A percentile compares a stretch with the other conserved stretches of the same genome.
Evolutionary conservation across 2,113 vertebrate genomes (phyloP).

Genomic region (Mobula hypostoma): DNA sequence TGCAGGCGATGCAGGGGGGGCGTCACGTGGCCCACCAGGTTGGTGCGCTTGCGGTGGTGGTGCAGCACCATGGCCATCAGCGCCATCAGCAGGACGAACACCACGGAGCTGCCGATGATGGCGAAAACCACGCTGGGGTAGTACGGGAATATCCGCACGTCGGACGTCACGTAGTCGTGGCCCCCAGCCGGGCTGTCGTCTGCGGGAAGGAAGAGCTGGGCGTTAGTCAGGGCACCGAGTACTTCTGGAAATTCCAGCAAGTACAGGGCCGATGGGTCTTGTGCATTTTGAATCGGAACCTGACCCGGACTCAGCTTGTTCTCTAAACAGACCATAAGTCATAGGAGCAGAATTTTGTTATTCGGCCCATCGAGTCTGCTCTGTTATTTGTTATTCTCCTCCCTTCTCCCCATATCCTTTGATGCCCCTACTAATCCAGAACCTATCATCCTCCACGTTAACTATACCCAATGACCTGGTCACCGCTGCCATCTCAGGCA

Average conservation of each 20-base stretch:
- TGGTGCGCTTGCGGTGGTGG: conserved; percentile 87
- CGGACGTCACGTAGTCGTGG: conserved; percentile 82
- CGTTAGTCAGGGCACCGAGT: neutral
- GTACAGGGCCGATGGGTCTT: no score
- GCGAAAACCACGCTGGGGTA: conserved; percentile 94
- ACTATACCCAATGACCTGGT: no score
- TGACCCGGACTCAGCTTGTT: no score
- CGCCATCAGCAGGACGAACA: conserved; percentile 88
- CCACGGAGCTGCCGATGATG: conserved; percentile 86
- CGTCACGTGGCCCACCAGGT: conserved; percentile 68
- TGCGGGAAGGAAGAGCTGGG: conserved; percentile 46
- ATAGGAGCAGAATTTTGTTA: no score
- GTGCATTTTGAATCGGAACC: no score
- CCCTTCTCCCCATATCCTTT: no score
- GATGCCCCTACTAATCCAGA: no score
- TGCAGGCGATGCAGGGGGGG: conserved; percentile 78
- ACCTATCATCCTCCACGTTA: no score
- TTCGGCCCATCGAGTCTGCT: no score
- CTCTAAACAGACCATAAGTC: no score
- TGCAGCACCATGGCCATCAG: conserved; percentile 84
- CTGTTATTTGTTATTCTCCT: no score
- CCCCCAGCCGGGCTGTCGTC: conserved; percentile 64
- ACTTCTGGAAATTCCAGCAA: neutral
- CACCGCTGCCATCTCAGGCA: no score
- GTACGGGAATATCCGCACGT: conserved; percentile 76